Evolutionary conservation across 1,140 invertebrate species (phyloP).

Genomic region (Heterodera carotae): DNA sequence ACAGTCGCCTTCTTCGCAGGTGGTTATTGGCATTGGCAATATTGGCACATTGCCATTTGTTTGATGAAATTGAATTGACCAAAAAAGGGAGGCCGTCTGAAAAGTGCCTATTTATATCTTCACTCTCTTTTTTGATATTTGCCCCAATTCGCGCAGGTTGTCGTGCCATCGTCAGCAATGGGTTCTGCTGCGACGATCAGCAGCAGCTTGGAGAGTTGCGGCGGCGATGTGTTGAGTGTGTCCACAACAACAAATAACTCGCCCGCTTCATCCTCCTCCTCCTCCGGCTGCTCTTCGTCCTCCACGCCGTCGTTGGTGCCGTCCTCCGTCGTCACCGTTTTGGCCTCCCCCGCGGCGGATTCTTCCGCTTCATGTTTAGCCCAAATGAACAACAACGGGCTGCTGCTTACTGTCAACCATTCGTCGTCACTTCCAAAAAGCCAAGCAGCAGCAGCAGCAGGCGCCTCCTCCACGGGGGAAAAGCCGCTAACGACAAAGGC

Average conservation of each 20-base stretch:
- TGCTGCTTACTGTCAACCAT: slow-evolving; percentile 12
- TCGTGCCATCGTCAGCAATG: no score
- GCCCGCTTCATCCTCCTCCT: slow-evolving; percentile 3
- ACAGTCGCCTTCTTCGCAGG: background rate
- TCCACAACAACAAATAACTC: no score
- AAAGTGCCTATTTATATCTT: background rate
- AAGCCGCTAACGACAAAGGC: slow-evolving; percentile 4
- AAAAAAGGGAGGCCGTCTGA: no score
- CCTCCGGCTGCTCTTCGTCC: slow-evolving; percentile 9
- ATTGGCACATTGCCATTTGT: background rate
- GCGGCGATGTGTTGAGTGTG: slow-evolving; percentile 4
- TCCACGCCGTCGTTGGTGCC: background rate
- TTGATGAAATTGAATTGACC: no score
- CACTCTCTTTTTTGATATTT: background rate
- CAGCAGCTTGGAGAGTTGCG: slow-evolving; percentile 5
- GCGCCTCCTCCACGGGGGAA: background rate
- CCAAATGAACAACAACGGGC: slow-evolving; percentile 15
- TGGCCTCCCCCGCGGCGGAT: background rate
- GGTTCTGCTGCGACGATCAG: background rate
- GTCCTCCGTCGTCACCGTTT: slow-evolving; percentile 6
- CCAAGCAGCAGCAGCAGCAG: background rate
- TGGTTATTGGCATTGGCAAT: background rate
- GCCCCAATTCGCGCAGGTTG: slow-evolving; percentile 7
- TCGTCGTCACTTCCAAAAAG: slow-evolving; percentile 12
- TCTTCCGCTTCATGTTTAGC: background rate